These are phyloP conservation scores for Leptinotarsa texana DNA, from an alignment of 1,140 invertebrate genomes.

Conservation along the genomic window DNA sequence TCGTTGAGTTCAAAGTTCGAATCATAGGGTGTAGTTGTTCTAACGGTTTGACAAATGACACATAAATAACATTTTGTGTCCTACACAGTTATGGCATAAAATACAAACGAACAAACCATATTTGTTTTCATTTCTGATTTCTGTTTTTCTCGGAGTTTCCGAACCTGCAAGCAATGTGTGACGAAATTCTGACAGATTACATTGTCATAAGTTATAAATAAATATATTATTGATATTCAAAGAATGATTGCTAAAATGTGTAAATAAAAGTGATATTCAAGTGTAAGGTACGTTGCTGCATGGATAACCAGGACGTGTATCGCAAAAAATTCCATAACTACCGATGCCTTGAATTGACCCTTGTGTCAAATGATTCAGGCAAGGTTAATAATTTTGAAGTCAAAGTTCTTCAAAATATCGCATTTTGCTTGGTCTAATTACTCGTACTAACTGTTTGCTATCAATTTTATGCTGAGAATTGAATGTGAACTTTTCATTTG, in stretches of 20 bases:
- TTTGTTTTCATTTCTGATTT: not conserved
- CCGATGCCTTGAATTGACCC: conserved; percentile 24
- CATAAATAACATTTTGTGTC: not conserved
- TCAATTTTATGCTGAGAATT: conserved; percentile 22
- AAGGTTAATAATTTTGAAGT: conserved; percentile 44
- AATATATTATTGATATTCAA: conserved; percentile 20
- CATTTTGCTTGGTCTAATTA: conserved; percentile 37
- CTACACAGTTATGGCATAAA: not conserved
- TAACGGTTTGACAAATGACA: too few species aligned
- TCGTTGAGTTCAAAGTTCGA: too few species aligned
- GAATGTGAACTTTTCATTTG: conserved; percentile 14
- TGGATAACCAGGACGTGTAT: conserved; percentile 29
- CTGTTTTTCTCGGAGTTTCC: too few species aligned
- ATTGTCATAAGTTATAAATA: conserved; percentile 24
- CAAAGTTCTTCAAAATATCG: conserved; percentile 38
- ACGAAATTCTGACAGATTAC: conserved; percentile 10
- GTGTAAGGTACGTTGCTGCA: conserved; percentile 36
- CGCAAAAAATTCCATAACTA: conserved; percentile 23
- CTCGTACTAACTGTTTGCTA: conserved; percentile 29
- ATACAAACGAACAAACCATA: not conserved
- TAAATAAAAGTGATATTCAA: conserved; percentile 28
- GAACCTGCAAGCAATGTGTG: not conserved
- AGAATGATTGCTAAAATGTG: conserved; percentile 29
- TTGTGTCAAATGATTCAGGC: conserved; percentile 42
- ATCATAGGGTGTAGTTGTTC: too few species aligned